These are phyloP conservation scores for Cerastis leucographa DNA, from an alignment of 2,888 invertebrate species.

Conservation along the genomic window DNA sequence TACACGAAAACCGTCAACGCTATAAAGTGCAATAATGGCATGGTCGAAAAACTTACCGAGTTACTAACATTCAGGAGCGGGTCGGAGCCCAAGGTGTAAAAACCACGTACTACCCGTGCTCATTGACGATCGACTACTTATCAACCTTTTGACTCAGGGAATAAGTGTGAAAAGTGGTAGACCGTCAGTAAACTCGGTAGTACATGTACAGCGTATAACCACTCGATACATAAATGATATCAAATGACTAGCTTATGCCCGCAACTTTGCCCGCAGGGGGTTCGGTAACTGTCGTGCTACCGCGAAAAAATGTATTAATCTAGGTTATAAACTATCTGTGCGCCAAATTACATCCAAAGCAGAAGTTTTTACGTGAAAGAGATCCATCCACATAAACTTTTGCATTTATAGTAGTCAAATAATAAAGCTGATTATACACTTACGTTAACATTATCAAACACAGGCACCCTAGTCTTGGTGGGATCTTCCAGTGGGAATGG, in stretches of 20 bases:
- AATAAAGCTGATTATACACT: constrained; percentile 60
- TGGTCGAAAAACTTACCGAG: neutral
- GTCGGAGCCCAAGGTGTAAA: neutral
- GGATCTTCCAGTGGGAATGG: constrained; percentile 83
- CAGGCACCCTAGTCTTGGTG: constrained; percentile 77
- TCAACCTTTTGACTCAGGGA: too few relatives aligned
- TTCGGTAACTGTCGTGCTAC: neutral
- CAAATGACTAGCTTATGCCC: neutral
- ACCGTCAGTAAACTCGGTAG: too few relatives aligned
- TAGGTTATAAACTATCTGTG: too few relatives aligned
- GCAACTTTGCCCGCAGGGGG: neutral
- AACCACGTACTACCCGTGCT: neutral
- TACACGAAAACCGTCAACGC: neutral
- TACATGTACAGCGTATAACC: neutral
- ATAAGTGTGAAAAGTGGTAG: too few relatives aligned
- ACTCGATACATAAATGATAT: neutral
- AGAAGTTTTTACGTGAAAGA: neutral
- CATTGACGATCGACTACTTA: too few relatives aligned
- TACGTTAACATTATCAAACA: constrained; percentile 82
- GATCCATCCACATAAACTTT: neutral
- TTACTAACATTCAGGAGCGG: neutral
- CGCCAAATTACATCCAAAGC: neutral
- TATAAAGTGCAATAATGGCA: neutral
- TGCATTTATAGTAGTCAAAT: neutral
- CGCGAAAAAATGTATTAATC: neutral